These are phyloP conservation scores for Tiliacea aurago DNA, from an alignment of 2,888 invertebrate genomes.

Conservation along the genomic window DNA sequence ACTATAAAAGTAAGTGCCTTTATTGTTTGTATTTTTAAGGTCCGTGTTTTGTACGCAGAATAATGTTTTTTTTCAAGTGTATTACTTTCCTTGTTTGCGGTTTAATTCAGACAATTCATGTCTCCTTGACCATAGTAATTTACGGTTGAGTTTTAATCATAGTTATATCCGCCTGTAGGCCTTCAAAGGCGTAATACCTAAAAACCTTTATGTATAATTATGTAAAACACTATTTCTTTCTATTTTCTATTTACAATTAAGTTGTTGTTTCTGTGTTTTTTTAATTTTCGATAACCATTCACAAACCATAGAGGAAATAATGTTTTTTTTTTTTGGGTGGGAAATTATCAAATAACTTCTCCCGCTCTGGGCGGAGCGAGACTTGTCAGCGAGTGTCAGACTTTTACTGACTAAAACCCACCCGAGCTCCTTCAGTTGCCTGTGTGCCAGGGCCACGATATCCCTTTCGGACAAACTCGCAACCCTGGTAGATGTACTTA, in stretches of 20 bases:
- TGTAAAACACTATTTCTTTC: not conserved
- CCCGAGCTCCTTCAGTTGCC: too few species aligned
- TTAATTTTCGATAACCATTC: not conserved
- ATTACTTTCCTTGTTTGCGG: slow-evolving; percentile 48
- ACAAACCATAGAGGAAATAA: not conserved
- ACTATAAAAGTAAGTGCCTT: slow-evolving; percentile 41
- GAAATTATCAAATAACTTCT: too few species aligned
- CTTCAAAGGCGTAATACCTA: not conserved
- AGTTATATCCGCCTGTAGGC: slow-evolving; percentile 22
- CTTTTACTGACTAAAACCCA: too few species aligned
- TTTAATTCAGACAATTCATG: slow-evolving; percentile 23
- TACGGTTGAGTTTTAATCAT: slow-evolving; percentile 15
- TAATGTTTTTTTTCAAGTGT: not conserved
- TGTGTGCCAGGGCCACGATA: too few species aligned
- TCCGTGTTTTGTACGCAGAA: not conserved
- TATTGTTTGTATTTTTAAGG: slow-evolving; percentile 16
- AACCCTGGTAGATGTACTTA: too few species aligned
- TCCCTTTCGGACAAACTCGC: too few species aligned
- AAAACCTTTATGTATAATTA: too few species aligned
- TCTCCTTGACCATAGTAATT: slow-evolving; percentile 24
- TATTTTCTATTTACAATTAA: not conserved
- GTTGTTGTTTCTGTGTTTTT: not conserved
- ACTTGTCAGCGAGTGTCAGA: too few species aligned
- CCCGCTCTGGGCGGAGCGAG: too few species aligned
- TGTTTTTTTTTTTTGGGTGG: too few species aligned